Conservation (phyloP, 1,140 invertebrate species). For the Drosophila hydei region DNA sequence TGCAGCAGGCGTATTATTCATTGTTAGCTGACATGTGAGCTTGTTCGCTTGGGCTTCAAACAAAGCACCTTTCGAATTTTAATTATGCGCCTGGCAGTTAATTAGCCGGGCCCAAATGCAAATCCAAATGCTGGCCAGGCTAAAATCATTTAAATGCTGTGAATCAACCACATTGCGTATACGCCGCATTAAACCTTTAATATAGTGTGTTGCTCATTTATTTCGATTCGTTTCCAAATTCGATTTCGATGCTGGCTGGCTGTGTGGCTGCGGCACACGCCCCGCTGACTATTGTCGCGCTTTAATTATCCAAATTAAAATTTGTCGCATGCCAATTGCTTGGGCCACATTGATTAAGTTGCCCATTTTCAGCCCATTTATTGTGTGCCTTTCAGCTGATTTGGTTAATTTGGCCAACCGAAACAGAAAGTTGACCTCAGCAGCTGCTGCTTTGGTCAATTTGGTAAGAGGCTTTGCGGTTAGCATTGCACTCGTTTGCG, state of each 20-base stretch:
- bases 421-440: neutral
- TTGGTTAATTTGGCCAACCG: constrained; percentile 46
- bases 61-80: constrained; percentile 52
- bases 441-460: constrained; percentile 3
- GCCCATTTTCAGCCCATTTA: constrained; percentile 23
- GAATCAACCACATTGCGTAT: constrained; percentile 43
- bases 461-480: constrained; percentile 45
- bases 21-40: constrained; percentile 46
- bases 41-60: constrained; percentile 7
- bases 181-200: constrained; percentile 33
- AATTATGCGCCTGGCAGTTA: constrained; percentile 45
- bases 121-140: constrained; percentile 13
- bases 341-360: constrained; percentile 34
- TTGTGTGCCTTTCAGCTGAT: constrained; percentile 41
- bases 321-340: constrained; percentile 26
- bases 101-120: constrained; percentile 32
- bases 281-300: neutral
- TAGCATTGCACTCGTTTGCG: neutral
- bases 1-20: constrained; percentile 9
- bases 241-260: neutral
- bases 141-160: constrained; percentile 13
- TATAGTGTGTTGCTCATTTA: constrained; percentile 13
- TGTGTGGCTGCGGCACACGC: neutral
- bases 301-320: constrained; percentile 48
- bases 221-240: constrained; percentile 14